Evolutionary conservation across 2,888 invertebrate genomes (phyloP), one percentile per base, ranked within the genome.

Genomic region (Andrena haemorrhoa): DNA sequence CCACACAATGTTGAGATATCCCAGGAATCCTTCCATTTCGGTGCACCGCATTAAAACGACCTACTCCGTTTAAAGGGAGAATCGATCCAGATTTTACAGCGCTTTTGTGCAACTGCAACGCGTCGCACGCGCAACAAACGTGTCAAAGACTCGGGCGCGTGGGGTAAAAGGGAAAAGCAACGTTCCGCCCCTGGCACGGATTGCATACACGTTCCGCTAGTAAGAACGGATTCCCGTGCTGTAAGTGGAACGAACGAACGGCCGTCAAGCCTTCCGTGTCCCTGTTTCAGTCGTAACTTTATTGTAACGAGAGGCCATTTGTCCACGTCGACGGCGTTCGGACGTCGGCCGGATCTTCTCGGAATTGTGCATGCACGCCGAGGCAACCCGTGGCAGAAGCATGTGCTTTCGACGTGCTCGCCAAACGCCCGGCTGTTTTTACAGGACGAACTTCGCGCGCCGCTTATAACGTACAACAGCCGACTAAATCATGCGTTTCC

Each of bases 281-380:
- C 73, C 78, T 75, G 63, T 71, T 79, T 83, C 69, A 70, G 63
- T 65, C 81, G 83, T 71, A 83, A 87, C 77, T 86, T 83, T 86
- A 83, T 82, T 83, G 81, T 82, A 85, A 83, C 87, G 78, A 85
- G 81, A 58, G 70, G 75, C 78, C 81, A 82, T 87, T 86, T 87
- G 85, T 87, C 81, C 87, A 70, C 70, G 87, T 87, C 86, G 77
- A 69, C 78, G 61, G 31, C 7, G 68, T 60, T 69, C 56, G 79
- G 70, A 75, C 73, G 75, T 60, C 74, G 68, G 61, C 49, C 71
- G 69, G 60, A 83, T 85, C 76, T 66, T 74, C 73, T 63, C 73
- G 53, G 65, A 75, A 80, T 66, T 65, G 80, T 70, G 83, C 81
- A 70, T 75, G 75, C 83, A 66, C 68, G 35, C 74, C 63, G 69